Evolutionary conservation across 2,888 invertebrate species (phyloP).

Genomic region (Cephalotes varians): DNA sequence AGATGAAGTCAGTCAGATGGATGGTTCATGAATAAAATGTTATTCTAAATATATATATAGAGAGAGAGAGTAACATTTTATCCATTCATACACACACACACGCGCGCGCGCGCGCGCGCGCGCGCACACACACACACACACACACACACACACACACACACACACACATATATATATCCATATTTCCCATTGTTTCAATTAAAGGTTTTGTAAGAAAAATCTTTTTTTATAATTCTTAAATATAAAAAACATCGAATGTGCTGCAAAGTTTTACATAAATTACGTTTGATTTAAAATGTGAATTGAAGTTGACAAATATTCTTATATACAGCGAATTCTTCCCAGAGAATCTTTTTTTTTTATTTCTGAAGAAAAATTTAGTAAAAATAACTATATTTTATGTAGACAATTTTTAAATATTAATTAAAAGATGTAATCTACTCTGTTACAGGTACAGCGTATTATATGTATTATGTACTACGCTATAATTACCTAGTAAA

Average conservation of each 20-base stretch:
- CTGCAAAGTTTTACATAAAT: too few relatives aligned
- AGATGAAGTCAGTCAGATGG: not conserved
- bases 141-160: too few relatives aligned
- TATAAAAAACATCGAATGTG: not conserved
- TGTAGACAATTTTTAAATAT: not conserved
- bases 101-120: too few relatives aligned
- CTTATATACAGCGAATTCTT: too few relatives aligned
- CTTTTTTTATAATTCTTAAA: not conserved
- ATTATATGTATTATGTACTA: not conserved
- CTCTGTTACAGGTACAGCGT: not conserved
- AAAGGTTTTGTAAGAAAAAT: not conserved
- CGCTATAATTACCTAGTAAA: not conserved
- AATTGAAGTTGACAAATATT: not conserved
- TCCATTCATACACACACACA: too few relatives aligned
- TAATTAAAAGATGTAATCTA: not conserved
- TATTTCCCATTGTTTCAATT: not conserved
- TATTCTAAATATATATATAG: not conserved
- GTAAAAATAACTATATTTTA: not conserved
- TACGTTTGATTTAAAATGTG: not conserved
- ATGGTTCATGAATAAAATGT: slow-evolving; percentile 3
- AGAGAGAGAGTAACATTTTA: too few relatives aligned
- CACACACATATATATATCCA: not conserved
- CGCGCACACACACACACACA: too few relatives aligned
- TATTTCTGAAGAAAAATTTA: not conserved
- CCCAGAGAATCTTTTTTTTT: not conserved